A percentile compares a stretch with the other conserved stretches of the same genome.
Evolutionary conservation across 23 tunicate species (phyloP).

Genomic region (Trididemnum clinides): DNA sequence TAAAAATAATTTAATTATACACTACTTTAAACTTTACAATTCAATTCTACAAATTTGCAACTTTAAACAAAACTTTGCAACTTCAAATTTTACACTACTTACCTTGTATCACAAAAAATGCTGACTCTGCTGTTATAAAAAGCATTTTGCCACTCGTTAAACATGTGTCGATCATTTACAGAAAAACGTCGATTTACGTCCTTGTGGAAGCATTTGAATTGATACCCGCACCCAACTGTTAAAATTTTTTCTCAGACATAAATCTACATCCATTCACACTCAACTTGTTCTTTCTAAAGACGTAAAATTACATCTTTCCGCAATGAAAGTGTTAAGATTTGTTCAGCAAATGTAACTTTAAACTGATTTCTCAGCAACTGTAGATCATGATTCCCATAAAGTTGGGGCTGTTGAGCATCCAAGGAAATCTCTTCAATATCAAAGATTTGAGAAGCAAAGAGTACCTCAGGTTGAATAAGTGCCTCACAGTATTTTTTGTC

Average conservation of each 20-base stretch:
- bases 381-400: too few relatives aligned
- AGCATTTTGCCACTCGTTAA: background rate
- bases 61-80: too few relatives aligned
- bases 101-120: background rate
- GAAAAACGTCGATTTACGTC: background rate
- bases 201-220: background rate
- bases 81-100: too few relatives aligned
- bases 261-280: background rate
- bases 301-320: too few relatives aligned
- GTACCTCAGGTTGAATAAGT: background rate
- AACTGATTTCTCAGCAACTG: too few relatives aligned
- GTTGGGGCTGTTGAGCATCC: background rate
- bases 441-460: too few relatives aligned
- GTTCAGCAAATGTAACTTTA: too few relatives aligned
- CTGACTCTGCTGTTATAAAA: background rate
- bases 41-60: too few relatives aligned
- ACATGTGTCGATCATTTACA: background rate
- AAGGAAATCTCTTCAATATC: constrained; percentile 24
- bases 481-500: constrained; percentile 28
- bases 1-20: too few relatives aligned
- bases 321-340: too few relatives aligned
- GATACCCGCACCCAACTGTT: background rate
- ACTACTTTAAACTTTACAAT: too few relatives aligned
- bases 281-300: background rate
- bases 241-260: background rate